phyloP scores from a whole-genome alignment of 1,140 invertebrate genomes.

The Venturia canescens region DNA sequence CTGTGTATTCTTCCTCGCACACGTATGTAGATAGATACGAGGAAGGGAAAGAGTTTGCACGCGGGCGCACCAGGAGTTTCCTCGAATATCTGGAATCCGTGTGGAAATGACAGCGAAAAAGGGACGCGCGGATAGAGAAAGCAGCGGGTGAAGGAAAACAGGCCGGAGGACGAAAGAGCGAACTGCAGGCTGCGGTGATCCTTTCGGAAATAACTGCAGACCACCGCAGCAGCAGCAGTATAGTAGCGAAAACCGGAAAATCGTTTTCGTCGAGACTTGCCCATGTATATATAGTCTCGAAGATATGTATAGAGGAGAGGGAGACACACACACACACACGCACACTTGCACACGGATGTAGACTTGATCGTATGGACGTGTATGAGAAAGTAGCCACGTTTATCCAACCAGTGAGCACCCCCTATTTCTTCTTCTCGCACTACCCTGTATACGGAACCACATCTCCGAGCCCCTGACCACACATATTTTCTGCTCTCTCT shows the following conservation, averaged over 20 bases:
- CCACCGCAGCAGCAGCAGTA: neutral
- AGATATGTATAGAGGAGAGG: too few species aligned
- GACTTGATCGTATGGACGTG: neutral
- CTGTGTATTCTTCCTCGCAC: neutral
- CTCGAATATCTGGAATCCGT: constrained; percentile 22
- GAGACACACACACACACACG: neutral
- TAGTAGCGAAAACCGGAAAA: constrained; percentile 11
- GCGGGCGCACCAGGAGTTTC: neutral
- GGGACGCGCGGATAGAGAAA: neutral
- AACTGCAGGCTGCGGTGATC: neutral
- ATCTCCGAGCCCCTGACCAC: neutral
- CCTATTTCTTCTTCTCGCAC: constrained; percentile 15
- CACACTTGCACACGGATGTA: neutral
- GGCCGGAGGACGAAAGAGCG: neutral
- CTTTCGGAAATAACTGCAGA: constrained; percentile 22
- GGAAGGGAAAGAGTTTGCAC: constrained; percentile 18
- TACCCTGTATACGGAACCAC: neutral
- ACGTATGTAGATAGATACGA: neutral
- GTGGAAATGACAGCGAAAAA: neutral
- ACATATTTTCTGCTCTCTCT: neutral
- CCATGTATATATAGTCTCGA: neutral
- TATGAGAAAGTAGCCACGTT: neutral
- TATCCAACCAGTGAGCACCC: constrained; percentile 10
- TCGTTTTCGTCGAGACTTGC: constrained; percentile 3
- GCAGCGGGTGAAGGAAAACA: too few species aligned